Evolutionary conservation across 1,140 invertebrate species (phyloP).

Genomic region (Laupala kohalensis): DNA sequence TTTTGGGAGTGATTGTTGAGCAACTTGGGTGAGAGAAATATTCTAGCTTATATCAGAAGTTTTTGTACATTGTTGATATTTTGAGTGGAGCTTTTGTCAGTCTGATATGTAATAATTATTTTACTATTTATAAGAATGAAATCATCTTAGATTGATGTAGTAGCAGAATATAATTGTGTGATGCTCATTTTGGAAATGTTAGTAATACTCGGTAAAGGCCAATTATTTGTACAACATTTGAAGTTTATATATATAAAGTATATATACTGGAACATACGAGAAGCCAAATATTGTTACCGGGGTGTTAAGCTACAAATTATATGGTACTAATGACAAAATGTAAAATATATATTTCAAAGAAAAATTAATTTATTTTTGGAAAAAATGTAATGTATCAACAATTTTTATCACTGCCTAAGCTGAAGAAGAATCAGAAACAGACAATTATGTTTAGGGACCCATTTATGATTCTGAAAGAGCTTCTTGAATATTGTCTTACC

Average conservation of each 20-base stretch:
- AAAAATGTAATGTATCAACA: not conserved
- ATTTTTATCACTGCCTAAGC: not conserved
- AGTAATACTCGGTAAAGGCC: not conserved
- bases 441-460: not conserved
- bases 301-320: not conserved
- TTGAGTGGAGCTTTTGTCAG: not conserved
- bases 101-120: not conserved
- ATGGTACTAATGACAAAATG: not conserved
- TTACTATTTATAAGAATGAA: not conserved
- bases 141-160: not conserved
- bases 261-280: not conserved
- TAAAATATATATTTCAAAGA: not conserved
- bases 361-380: not conserved
- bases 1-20: not conserved
- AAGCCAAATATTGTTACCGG: not conserved
- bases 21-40: not conserved
- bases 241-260: not conserved
- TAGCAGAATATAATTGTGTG: not conserved
- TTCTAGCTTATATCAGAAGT: not conserved
- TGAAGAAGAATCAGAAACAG: not conserved
- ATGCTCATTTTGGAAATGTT: not conserved
- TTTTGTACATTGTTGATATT: not conserved
- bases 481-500: not conserved
- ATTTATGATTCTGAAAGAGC: not conserved
- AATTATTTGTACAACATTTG: not conserved